These are phyloP conservation scores for Centropus unirufus DNA, from an alignment of 2,113 vertebrate species.

Conservation along the genomic window DNA sequence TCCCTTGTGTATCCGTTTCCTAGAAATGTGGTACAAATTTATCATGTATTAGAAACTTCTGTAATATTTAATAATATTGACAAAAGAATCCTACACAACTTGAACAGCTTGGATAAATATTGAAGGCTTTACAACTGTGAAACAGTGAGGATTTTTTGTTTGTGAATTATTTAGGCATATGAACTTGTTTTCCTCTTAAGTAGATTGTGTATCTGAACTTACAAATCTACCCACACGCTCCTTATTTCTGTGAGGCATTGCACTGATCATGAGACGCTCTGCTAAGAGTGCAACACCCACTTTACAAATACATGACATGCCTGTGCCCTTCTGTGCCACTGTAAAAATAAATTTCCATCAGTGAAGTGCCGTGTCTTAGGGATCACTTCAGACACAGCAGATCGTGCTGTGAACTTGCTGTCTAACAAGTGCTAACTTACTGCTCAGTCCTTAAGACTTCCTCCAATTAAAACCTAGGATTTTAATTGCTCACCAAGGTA, in stretches of 20 bases:
- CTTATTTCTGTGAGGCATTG: not conserved
- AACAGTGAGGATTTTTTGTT: not conserved
- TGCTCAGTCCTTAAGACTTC: not conserved
- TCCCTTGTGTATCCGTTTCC: not conserved
- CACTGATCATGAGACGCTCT: not conserved
- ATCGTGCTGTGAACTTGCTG: not conserved
- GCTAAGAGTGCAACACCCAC: constrained; percentile 6
- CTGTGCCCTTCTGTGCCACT: constrained; percentile 6
- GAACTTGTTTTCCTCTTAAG: not conserved
- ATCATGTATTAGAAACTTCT: not conserved
- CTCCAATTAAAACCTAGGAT: not conserved
- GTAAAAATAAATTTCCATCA: constrained; percentile 34
- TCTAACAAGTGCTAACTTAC: not conserved
- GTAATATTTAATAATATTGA: not conserved
- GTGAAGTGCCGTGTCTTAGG: not conserved
- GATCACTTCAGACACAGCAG: not conserved
- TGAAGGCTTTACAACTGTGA: not conserved
- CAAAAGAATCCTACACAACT: not conserved
- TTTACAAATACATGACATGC: constrained; percentile 12
- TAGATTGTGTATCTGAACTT: not conserved
- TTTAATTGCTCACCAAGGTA: not conserved
- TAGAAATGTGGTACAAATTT: not conserved
- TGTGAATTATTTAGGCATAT: not conserved
- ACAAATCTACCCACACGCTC: not conserved
- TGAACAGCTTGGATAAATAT: not conserved